Base-by-base conservation (phyloP, 2,888 invertebrate genomes). In the Cyclophora albipunctata region DNA sequence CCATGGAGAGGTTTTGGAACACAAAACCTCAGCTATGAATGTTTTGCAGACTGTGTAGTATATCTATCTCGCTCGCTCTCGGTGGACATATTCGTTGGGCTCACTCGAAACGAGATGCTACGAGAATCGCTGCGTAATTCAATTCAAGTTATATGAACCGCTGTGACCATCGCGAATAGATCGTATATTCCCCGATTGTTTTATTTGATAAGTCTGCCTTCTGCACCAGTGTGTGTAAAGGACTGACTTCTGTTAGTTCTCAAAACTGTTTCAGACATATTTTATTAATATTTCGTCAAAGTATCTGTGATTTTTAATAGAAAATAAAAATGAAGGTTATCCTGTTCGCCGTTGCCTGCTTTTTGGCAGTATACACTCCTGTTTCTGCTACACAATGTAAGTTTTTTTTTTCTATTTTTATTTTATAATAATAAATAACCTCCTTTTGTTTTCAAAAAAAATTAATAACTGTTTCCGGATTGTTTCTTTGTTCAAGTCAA, bases 181-280 rank as follows among this genome's bases (percentile, higher is more conserved):
- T 62, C 60, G 71, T 75, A 71, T 75, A 72, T 75, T 70, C 67
- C 64, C 63, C 70, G 71, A 75, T 70, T 74, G 70, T 75, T 73
- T 71, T 57, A 63, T 69, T 75, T 77, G 73, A 75, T 76, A 78
- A 82, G 90, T 91, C 90, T 1, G 92, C 94, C 95, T 95, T 95
- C 95, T 95, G 90, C 93, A 90, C 95, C 95, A 95, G 95, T 95
- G 95, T 89, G 95, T 94, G 94, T 95, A 95, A 95, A 95, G 95
- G 95, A 92, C 78, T 85, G 89, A 78, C 81, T 81, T 75, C 65
- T 64, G 71, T 65, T 69, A 74, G 75, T 69, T 72, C 71, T 74
- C 69, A 62, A 66, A 60, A 64, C 20, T 20, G 20, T 20, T 20
- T 20, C 62, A 51, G 57, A 60, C 53, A 61, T 60, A 57, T 60